Percentiles rank a stretch among this genome's conserved stretches.
Evolutionary conservation across 2,888 invertebrate genomes (phyloP).

Genomic region (Thalpophila matura): DNA sequence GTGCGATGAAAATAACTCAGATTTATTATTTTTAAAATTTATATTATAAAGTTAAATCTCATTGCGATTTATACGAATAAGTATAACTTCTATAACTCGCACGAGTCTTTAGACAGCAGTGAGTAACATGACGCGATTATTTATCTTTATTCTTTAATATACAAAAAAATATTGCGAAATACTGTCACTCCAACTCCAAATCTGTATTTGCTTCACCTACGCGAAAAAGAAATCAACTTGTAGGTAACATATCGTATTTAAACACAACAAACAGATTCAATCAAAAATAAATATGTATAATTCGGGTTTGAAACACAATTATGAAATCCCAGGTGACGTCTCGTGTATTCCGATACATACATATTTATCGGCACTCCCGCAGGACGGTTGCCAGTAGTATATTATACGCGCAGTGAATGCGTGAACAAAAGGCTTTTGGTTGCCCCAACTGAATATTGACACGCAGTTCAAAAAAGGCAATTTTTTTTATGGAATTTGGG

Average conservation of each 20-base stretch:
- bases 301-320: constrained; percentile 75
- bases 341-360: constrained; percentile 73
- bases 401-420: constrained; percentile 69
- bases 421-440: constrained; percentile 70
- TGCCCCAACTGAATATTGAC: constrained; percentile 62
- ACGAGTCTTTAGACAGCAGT: no score
- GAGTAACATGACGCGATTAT: no score
- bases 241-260: constrained; percentile 19
- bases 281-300: constrained; percentile 73
- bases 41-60: constrained; percentile 1
- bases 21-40: no score
- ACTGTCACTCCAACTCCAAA: background rate
- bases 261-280: constrained; percentile 50
- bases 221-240: constrained; percentile 8
- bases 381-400: constrained; percentile 65
- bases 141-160: no score
- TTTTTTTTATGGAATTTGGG: constrained; percentile 44
- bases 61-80: no score
- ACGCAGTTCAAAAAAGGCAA: constrained; percentile 54
- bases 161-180: constrained; percentile 3
- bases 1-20: background rate
- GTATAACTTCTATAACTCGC: no score
- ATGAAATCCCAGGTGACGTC: constrained; percentile 77
- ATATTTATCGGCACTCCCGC: constrained; percentile 75
- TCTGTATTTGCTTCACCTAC: background rate